phyloP scores from a whole-genome alignment of 2,797 vertebrate species.

The Hylomyscus alleni region DNA sequence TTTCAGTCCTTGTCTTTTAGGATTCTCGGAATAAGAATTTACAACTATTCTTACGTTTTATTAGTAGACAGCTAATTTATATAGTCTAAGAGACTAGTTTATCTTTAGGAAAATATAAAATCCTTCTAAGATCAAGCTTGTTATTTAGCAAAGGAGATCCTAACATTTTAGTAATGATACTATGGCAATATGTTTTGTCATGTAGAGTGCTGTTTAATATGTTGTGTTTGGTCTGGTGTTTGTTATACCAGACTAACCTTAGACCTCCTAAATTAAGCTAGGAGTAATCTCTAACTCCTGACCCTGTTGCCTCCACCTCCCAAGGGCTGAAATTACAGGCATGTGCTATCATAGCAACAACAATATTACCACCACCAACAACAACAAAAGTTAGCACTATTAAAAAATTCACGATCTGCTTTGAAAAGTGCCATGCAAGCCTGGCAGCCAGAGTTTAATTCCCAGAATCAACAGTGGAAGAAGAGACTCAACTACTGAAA shows the following conservation, averaged over 20 bases:
- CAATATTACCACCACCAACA: background rate
- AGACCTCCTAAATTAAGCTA: background rate
- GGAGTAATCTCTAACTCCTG: background rate
- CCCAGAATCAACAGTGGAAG: background rate
- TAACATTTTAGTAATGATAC: constrained; percentile 41
- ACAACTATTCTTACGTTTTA: background rate
- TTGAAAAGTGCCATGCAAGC: constrained; percentile 14
- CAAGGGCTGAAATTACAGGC: background rate
- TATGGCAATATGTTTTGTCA: constrained; percentile 43
- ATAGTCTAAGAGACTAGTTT: background rate
- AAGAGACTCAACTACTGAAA: background rate
- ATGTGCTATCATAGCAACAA: background rate
- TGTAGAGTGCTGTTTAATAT: background rate
- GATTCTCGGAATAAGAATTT: constrained; percentile 28
- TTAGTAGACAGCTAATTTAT: constrained; percentile 24
- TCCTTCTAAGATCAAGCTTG: constrained; percentile 29
- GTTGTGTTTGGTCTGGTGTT: background rate
- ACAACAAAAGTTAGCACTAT: background rate
- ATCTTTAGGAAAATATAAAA: constrained; percentile 46
- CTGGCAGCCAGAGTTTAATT: background rate
- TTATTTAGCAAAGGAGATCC: constrained; percentile 43
- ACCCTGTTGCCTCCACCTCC: background rate
- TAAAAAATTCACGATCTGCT: background rate
- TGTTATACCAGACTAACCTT: background rate
- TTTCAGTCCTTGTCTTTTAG: background rate